Base-by-base conservation (phyloP, 2,113 vertebrate species). In the Nerophis lumbriciformis region DNA sequence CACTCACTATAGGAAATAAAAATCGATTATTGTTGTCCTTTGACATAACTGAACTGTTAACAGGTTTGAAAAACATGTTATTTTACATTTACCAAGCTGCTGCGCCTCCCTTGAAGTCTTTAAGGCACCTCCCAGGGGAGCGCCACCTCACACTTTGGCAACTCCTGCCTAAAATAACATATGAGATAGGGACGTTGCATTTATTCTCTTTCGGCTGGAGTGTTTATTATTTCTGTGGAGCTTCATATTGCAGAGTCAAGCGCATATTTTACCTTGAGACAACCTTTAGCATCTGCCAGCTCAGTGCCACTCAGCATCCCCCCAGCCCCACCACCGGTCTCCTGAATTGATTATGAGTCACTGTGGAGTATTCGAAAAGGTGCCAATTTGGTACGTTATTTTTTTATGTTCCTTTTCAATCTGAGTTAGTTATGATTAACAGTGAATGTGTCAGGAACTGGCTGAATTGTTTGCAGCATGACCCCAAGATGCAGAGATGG, bases 241-340 rank as follows among this genome's bases (percentile, higher is more conserved):
- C 48, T 57, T 62, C 56, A 57, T 77, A 65, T 77, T 84, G 82
- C 77, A 79, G 80, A 78, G 67, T 73, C 70, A 83, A 76, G 68
- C 73, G 71, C 66, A 83, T 82, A 73, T 85, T 88, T 87, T 83
- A 88, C 88, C 88, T 90, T 89, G 84, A 88, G 59, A 74, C 82
- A 74, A 88, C 84, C 83, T 87, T 84, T 78, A 73, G 84, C 71
- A 76, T 71, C 77, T 64, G 77, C 86, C 83, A 77, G 69, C 81
- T 73, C 75, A 69, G 52, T 63, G 69, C 83, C 75, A 88, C 82
- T 89, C 88, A 88, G 87, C 87, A 87, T 71, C 80, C 84, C 81
- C 69, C 71, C 71, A 64, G 47, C 69, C 71, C 62, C 21, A 11
- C 15, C 48, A 1, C 48, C 1, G 6, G 71, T 73, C 72, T 75